phyloP scores from a whole-genome alignment of 2,797 vertebrate species.

The Sebastes jordani region DNA sequence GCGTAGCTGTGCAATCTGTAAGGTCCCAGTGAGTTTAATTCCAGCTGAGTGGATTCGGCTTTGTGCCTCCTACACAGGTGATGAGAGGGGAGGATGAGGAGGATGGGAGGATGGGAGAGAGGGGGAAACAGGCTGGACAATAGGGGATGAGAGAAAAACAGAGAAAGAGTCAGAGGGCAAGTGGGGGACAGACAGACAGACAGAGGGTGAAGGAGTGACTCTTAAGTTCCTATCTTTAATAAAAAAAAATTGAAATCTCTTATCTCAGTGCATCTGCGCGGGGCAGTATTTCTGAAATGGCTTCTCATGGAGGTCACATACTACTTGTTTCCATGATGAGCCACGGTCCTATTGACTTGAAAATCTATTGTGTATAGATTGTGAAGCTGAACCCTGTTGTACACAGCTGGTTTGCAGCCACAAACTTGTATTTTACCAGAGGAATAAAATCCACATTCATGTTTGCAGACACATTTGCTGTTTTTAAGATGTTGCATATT shows the following conservation, averaged over 20 bases:
- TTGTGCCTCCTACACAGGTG: conserved; percentile 75
- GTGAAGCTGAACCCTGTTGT: not conserved
- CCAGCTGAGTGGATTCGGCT: conserved; percentile 76
- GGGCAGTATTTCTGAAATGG: conserved; percentile 27
- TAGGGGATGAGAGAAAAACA: conserved; percentile 30
- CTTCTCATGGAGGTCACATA: conserved; percentile 27
- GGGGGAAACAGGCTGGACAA: conserved; percentile 23
- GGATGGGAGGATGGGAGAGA: conserved; percentile 15
- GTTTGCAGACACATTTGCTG: not conserved
- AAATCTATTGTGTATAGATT: not conserved
- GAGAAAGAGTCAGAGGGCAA: not conserved
- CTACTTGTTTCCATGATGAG: conserved; percentile 24
- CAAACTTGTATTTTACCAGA: not conserved
- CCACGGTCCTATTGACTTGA: not conserved
- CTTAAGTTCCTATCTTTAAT: conserved; percentile 14
- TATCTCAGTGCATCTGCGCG: conserved; percentile 3
- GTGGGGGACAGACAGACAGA: not conserved
- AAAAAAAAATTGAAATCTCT: not conserved
- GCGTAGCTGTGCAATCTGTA: conserved; percentile 57
- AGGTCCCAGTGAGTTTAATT: conserved; percentile 72
- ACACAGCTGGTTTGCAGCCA: conserved; percentile 1
- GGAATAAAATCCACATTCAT: not conserved
- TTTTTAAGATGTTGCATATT: not conserved
- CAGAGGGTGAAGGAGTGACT: conserved; percentile 11
- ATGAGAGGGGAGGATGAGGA: conserved; percentile 42